Base-by-base conservation (phyloP, 2,888 invertebrate genomes). In the Cerceris ruficornis region DNA sequence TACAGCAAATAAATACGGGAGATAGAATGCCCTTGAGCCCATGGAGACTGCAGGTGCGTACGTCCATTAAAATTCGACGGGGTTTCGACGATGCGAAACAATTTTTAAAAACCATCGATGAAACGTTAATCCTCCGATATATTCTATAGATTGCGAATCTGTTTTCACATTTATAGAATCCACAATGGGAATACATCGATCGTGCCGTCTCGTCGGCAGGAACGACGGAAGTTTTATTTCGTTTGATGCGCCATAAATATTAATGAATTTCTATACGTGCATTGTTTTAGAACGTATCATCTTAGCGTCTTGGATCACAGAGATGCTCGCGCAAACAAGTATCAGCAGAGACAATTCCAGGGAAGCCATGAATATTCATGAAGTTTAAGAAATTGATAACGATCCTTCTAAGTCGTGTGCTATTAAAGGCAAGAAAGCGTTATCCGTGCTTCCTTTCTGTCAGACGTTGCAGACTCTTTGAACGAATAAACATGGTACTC, bases 351-450 rank as follows among this genome's bases (percentile, higher is more conserved):
- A 8, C 7, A 57, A 58, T 58, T 41, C n/a, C 28, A 5, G n/a
- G 67, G 39, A 13, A 55, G 15, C 39, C 17, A 77, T 76, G 69
- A 79, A 77, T 79, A 79, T 79, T 72, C 52, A 79, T 58, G 76
- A 5, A 68, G 28, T 69, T 76, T 76, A 72, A 79, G 72, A 77
- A 77, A 79, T 69, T 77, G 65, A 72, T 66, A 69, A 69, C 69
- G 49, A 66, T 17, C 58, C 41, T 15, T 4, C 15, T 17, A 42
- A 61, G 54, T 46, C 15, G 28, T 17, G 17, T 17, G 28, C 46
- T n/a, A 14, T 59, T 52, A 17, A 1, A 13, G 1, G 2, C 2
- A 46, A 46, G 46, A 28, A 13, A 46, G 8, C 46, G 46, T 46
- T 46, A 0, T 46, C 9, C 14, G 13, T 41, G 11, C 15, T 5